Evolutionary conservation across 2,797 vertebrate species (phyloP), one percentile per base, ranked within the genome.

Genomic region (Notolabrus celidotus): DNA sequence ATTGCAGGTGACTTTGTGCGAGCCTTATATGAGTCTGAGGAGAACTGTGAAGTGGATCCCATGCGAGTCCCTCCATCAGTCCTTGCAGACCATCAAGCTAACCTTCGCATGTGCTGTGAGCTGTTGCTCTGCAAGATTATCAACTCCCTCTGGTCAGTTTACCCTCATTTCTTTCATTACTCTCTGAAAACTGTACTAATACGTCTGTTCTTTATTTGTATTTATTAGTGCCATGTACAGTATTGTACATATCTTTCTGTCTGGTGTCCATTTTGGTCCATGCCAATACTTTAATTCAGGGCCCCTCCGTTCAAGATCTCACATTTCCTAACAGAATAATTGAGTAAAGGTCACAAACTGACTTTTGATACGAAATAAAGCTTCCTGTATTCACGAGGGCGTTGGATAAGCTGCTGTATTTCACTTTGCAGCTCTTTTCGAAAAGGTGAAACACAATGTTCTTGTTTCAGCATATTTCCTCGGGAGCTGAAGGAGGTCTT

Each of bases 31-130:
- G 97, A 99, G 87, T 98, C 97, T 0, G 97, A 99, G 93, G 97
- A 99, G 94, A 98, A 98, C 93, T 99, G 97, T 25, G 97, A 99
- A 89, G 97, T 99, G 38, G 97, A 99, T 88, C 97, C 97, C 55
- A 98, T 98, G 96, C 96, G 97, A 52, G 96, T 97, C 85, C 97
- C 97, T 0, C 96, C 96, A 0, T 98, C 97, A 60, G 96, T 97
- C 69, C 89, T 99, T 57, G 94, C 96, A 0, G 97, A 99, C 88
- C 97, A 99, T 88, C 97, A 98, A 91, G 97, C 97, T 83, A 99
- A 99, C 91, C 96, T 99, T 43, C 96, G 97, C 73, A 99, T 99
- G 97, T 99, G 97, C 92, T 98, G 97, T 31, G 97, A 99, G 90
- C 96, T 99, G 73, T 93, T 97, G 47, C 97, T 99, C 89, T 99